phyloP scores from a whole-genome alignment of 2,797 vertebrate genomes.

The Acanthurus leucopareius region DNA sequence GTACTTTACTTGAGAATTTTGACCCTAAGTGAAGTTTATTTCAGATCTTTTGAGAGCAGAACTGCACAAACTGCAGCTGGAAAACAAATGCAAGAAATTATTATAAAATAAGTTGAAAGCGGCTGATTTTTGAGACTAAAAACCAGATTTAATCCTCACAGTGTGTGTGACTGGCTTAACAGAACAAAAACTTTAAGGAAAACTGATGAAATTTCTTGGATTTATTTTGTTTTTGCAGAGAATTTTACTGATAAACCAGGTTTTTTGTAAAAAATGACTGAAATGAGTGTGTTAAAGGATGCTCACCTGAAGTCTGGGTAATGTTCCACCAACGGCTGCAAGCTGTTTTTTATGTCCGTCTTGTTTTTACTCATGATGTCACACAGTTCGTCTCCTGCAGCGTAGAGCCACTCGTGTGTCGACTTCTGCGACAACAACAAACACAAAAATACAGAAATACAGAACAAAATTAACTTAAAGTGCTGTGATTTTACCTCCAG shows the following conservation, averaged over 20 bases:
- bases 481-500: not conserved
- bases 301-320: constrained; percentile 91
- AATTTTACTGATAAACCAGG: not conserved
- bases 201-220: no score
- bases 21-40: no score
- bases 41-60: no score
- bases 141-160: not conserved
- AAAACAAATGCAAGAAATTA: not conserved
- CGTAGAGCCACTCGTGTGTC: constrained; percentile 84
- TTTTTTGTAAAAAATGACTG: not conserved
- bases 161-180: no score
- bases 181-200: no score
- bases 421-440: constrained; percentile 81
- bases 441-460: no score
- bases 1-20: no score
- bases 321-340: constrained; percentile 81
- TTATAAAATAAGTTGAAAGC: no score
- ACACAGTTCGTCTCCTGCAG: constrained; percentile 83
- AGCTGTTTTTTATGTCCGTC: constrained; percentile 80
- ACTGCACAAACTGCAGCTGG: not conserved
- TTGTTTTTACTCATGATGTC: constrained; percentile 84
- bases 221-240: no score
- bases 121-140: not conserved
- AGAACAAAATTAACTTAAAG: not conserved
- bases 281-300: not conserved